Evolutionary conservation across 2,888 invertebrate genomes (phyloP), one percentile per base, ranked within the genome.

Genomic region (Parapristionchus giblindavisi): DNA sequence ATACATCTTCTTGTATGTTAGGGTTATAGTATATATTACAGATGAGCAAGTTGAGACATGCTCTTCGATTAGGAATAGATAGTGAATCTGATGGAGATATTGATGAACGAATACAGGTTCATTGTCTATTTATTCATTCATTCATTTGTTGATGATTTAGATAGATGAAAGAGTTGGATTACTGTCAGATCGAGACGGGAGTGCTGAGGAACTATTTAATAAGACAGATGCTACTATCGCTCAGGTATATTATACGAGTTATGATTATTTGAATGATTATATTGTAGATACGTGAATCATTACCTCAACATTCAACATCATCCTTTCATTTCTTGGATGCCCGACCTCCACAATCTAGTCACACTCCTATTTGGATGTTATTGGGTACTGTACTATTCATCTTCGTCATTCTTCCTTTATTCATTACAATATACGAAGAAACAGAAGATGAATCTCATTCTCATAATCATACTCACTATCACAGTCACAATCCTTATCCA

Each of bases 321-420:
- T 80, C 84, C 0, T 87, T 85, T 71, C 87, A 87, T 76, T 87
- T 87, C 75, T 80, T 87, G 29, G 85, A 87, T 65, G 87, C 87
- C n/a, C 79, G 83, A 6, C 80, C 83, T 1, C 87, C 87, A 6
- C 82, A 82, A 54, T 77, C 80, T 5, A 70, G 74, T 2, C 54
- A 63, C 1, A 60, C 78, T 54, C 78, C 80, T 1, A 77, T 78
- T 27, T 79, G 78, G 78, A 51, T 78, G 24, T 74, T 80, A 38
- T 40, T 80, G 34, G 3, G 79, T 1, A 77, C 77, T 76, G 85
- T 87, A 32, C 63, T 87, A 3, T 32, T 84, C 21, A 82, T 87
- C 24, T 87, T 87, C 77, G 83, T 85, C 61, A 77, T 85, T 48
- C 75, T 87, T 5, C 87, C 87, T 4, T 75, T 87, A 1, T 60